phyloP scores from a whole-genome alignment of 2,888 invertebrate genomes.

The Rhingia campestris region DNA sequence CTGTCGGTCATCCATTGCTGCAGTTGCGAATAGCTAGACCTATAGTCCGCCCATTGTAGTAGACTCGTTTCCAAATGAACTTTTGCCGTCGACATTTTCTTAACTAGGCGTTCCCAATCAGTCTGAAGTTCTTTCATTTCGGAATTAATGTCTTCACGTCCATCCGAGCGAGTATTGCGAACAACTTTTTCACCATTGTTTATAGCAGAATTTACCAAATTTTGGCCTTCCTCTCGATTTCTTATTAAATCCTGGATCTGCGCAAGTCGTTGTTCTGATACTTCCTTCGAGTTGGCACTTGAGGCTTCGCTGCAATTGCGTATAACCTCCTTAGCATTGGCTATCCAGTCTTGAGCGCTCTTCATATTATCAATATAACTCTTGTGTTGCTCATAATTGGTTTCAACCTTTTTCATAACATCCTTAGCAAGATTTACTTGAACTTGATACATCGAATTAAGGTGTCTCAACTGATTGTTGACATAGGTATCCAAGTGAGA shows the following conservation, averaged over 20 bases:
- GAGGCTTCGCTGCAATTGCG: slow-evolving; percentile 91
- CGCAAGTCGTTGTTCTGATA: slow-evolving; percentile 90
- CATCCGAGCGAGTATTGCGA: slow-evolving; percentile 93
- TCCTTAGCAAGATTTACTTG: slow-evolving; percentile 94
- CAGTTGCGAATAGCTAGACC: slow-evolving; percentile 94
- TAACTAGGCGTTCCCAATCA: slow-evolving; percentile 95
- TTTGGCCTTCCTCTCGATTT: slow-evolving; percentile 93
- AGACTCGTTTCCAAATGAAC: slow-evolving; percentile 94
- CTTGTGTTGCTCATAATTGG: slow-evolving; percentile 92
- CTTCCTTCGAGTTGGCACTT: slow-evolving; percentile 90
- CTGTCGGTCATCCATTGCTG: slow-evolving; percentile 97
- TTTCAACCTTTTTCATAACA: slow-evolving; percentile 94
- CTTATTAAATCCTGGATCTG: slow-evolving; percentile 91
- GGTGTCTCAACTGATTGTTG: slow-evolving; percentile 92
- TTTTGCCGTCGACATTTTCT: slow-evolving; percentile 95
- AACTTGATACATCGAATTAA: slow-evolving; percentile 94
- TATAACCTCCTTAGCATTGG: slow-evolving; percentile 91
- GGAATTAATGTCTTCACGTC: slow-evolving; percentile 92
- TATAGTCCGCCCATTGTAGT: slow-evolving; percentile 97
- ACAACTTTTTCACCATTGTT: slow-evolving; percentile 95
- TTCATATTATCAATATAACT: slow-evolving; percentile 90
- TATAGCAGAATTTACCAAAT: slow-evolving; percentile 92
- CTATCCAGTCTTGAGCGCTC: slow-evolving; percentile 93
- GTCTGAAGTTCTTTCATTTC: slow-evolving; percentile 94
- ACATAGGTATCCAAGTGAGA: slow-evolving; percentile 94